Evolutionary conservation across 2,113 vertebrate species (phyloP).

Genomic region (Bufo bufo): DNA sequence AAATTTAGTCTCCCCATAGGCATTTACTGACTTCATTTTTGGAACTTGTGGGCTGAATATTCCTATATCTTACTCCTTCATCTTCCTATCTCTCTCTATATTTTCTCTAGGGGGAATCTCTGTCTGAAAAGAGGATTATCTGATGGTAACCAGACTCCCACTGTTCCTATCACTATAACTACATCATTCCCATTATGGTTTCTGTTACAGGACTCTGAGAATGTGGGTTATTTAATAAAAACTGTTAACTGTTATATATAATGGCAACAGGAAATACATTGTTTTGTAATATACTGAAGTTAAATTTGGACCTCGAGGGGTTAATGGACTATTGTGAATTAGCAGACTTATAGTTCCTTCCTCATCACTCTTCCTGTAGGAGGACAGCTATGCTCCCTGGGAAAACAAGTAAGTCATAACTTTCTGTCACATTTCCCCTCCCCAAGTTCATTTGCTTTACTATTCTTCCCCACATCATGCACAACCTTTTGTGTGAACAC

Average conservation of each 20-base stretch:
- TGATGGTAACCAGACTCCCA: constrained; percentile 45
- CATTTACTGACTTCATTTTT: background rate
- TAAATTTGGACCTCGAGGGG: background rate
- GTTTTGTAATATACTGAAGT: background rate
- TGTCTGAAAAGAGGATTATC: constrained; percentile 27
- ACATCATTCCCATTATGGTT: constrained; percentile 13
- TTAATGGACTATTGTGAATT: constrained; percentile 52
- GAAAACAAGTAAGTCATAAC: constrained; percentile 68
- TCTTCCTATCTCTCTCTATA: constrained; percentile 20
- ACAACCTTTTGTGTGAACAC: constrained; percentile 60
- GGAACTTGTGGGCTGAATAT: background rate
- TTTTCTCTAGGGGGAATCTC: constrained; percentile 17
- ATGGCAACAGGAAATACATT: background rate
- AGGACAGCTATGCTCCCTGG: constrained; percentile 81
- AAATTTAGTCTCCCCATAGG: constrained; percentile 7
- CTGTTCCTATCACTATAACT: constrained; percentile 30
- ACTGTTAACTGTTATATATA: constrained; percentile 17
- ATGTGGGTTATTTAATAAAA: constrained; percentile 14
- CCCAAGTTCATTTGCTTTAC: constrained; percentile 33
- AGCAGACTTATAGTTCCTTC: constrained; percentile 53
- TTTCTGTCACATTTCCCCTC: constrained; percentile 55
- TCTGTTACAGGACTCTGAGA: constrained; percentile 31
- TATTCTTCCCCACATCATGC: constrained; percentile 59
- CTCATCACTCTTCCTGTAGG: constrained; percentile 81
- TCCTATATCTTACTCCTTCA: constrained; percentile 6